phyloP scores from a whole-genome alignment of 2,797 vertebrate species.

The Acanthopagrus latus region DNA sequence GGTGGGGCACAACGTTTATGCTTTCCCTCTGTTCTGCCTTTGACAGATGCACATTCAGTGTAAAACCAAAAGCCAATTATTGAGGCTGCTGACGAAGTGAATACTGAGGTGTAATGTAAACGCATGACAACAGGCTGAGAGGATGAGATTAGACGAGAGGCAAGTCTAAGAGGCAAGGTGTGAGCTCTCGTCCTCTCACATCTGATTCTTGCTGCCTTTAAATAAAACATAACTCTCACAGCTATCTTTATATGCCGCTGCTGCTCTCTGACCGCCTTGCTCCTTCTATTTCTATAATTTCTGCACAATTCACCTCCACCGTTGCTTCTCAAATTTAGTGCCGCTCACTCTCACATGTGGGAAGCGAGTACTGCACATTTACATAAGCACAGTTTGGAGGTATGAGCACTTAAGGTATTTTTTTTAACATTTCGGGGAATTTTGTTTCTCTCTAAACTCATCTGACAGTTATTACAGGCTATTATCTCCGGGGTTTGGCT shows the following conservation, averaged over 20 bases:
- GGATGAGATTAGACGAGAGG: constrained; percentile 36
- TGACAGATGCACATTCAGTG: constrained; percentile 41
- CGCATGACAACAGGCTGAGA: constrained; percentile 35
- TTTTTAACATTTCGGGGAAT: not conserved
- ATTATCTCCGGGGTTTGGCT: not conserved
- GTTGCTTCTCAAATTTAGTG: constrained; percentile 8
- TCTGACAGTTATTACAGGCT: not conserved
- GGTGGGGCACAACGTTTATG: constrained; percentile 5
- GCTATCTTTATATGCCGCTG: constrained; percentile 27
- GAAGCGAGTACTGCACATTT: constrained; percentile 22
- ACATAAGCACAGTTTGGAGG: constrained; percentile 33
- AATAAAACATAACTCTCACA: constrained; percentile 47
- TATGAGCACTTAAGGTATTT: not conserved
- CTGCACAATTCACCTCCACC: not conserved
- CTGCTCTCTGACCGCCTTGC: constrained; percentile 8
- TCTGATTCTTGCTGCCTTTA: constrained; percentile 31
- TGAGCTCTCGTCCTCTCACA: constrained; percentile 39
- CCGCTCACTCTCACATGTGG: not conserved
- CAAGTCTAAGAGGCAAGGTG: constrained; percentile 7
- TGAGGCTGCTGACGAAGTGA: constrained; percentile 45
- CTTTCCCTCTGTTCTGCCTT: constrained; percentile 35
- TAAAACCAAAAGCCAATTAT: constrained; percentile 40
- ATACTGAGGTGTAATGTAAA: constrained; percentile 16
- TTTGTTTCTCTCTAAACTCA: not conserved
- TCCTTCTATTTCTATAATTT: constrained; percentile 12